Conservation (phyloP, 2,113 vertebrate species). For the Sinocyclocheilus rhinocerous region DNA sequence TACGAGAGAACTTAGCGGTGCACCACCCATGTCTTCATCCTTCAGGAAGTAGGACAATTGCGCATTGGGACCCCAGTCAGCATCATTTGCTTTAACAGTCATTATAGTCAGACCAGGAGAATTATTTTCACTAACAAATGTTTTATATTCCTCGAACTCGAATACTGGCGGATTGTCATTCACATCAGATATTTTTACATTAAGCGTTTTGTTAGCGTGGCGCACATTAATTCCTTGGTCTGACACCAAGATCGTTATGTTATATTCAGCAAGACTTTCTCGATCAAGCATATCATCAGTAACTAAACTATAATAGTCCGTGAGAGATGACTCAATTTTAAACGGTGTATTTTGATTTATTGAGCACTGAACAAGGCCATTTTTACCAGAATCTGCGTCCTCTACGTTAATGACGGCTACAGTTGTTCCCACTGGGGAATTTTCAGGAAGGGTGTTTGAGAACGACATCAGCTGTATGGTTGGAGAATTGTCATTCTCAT, state of each 20-base stretch:
- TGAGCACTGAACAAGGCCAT: slow-evolving; percentile 68
- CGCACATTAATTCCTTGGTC: slow-evolving; percentile 67
- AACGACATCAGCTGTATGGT: slow-evolving; percentile 72
- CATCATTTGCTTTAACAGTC: slow-evolving; percentile 55
- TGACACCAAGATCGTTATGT: slow-evolving; percentile 65
- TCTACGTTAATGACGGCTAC: slow-evolving; percentile 71
- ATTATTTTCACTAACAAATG: slow-evolving; percentile 60
- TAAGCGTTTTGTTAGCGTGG: slow-evolving; percentile 62
- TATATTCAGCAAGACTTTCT: slow-evolving; percentile 68
- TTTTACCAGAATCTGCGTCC: slow-evolving; percentile 71
- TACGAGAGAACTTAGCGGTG: slow-evolving; percentile 30
- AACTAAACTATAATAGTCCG: slow-evolving; percentile 68
- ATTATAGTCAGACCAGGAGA: slow-evolving; percentile 52
- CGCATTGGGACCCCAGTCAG: slow-evolving; percentile 59
- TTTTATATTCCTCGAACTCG: slow-evolving; percentile 22
- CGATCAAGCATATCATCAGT: slow-evolving; percentile 67
- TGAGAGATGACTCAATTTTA: slow-evolving; percentile 69
- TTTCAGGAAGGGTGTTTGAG: slow-evolving; percentile 66
- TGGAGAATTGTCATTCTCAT: slow-evolving; percentile 75
- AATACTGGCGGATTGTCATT: slow-evolving; percentile 69
- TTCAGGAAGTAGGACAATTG: slow-evolving; percentile 63
- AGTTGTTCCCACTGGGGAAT: slow-evolving; percentile 68
- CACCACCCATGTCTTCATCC: slow-evolving; percentile 41
- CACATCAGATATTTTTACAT: slow-evolving; percentile 72
- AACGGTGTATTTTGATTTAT: slow-evolving; percentile 69